These are phyloP conservation scores for Hippopotamus amphibius DNA, from an alignment of 2,113 vertebrate species.

Conservation along the genomic window DNA sequence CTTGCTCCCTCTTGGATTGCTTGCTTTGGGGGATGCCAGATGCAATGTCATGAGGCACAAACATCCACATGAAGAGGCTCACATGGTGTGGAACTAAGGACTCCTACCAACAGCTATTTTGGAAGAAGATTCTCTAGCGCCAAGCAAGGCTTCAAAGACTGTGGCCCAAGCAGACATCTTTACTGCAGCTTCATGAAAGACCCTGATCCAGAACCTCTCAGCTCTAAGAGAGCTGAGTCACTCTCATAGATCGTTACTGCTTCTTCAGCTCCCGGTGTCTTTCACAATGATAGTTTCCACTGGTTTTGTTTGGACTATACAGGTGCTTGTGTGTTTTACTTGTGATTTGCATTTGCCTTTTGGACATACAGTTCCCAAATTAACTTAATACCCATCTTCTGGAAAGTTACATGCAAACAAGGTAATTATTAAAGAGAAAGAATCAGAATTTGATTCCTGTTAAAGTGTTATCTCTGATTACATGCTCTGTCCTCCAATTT, in stretches of 20 bases:
- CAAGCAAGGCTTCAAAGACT: neutral
- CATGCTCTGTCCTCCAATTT: neutral
- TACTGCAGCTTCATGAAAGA: neutral
- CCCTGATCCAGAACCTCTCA: neutral
- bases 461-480: neutral
- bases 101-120: neutral
- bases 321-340: neutral
- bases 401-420: conserved; percentile 9
- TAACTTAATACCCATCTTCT: conserved; percentile 8
- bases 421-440: neutral
- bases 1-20: neutral
- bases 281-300: neutral
- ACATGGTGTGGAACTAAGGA: neutral
- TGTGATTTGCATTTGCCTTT: neutral
- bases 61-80: neutral
- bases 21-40: neutral
- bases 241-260: neutral
- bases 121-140: neutral
- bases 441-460: neutral
- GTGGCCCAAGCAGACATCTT: neutral
- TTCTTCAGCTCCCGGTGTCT: neutral
- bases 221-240: neutral
- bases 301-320: neutral
- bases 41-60: neutral
- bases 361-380: neutral